Base-by-base conservation (phyloP, 2,797 vertebrate genomes). In the Macropodus opercularis region DNA sequence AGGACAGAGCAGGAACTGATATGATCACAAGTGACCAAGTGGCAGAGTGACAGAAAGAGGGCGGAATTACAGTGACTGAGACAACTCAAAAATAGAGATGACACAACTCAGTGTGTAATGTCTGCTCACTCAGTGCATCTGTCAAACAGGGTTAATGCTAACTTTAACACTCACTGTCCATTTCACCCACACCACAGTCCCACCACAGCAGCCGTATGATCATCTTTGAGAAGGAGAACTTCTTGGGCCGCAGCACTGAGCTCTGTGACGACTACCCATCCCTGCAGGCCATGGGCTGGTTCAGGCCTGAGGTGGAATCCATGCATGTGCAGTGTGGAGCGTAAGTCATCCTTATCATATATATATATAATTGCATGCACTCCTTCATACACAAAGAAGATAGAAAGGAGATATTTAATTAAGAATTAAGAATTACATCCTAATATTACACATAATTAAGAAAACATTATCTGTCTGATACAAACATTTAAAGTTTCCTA, bases 221-320 rank as follows among this genome's bases (percentile, higher is more conserved):
- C 70, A 90, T 91, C 68, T 90, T 63, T 2, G 84, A 90, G 83
- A 84, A 11, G 52, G 86, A 90, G 78, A 90, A 90, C 74, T 91
- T 91, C 66, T 35, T 84, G 65, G 89, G 87, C 1, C 81, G 68
- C 40, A 48, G 41, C 26, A 74, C 55, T 0, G 77, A 90, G 57
- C 49, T 88, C 72, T 85, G 80, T 23, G 86, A 91, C 10, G 87
- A 91, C 70, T 88, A 86, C 75, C 86, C 87, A 5, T 92, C 87
- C 43, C 85, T 89, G 69, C 74, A 75, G 83, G 88, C 83, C 69
- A 90, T 88, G 85, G 88, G 86, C 55, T 92, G 86, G 83, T 72
- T 74, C 51, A 74, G 14, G 74, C 79, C 83, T 1, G 75, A 89
- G 77, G 89, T 90, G 31, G 89, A 83, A 31, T 91, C 87, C 79